Evolutionary conservation across 2,113 vertebrate genomes (phyloP).

Genomic region (Gallinago undulata): DNA sequence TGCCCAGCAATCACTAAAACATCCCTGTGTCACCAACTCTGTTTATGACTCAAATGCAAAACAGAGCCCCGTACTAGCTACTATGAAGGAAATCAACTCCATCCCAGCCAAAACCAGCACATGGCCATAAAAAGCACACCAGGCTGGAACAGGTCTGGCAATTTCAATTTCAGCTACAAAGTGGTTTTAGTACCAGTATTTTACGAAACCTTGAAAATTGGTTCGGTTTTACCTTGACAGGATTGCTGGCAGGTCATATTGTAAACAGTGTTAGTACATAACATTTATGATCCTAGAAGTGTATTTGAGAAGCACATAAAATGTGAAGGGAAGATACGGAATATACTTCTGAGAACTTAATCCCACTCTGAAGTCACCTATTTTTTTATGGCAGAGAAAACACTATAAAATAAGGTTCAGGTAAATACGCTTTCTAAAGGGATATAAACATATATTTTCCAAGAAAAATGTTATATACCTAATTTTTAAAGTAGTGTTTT

Average conservation of each 20-base stretch:
- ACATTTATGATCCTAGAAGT: neutral
- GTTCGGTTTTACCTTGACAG: neutral
- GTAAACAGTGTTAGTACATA: neutral
- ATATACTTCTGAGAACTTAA: neutral
- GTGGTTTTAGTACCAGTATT: neutral
- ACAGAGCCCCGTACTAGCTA: neutral
- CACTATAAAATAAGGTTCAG: neutral
- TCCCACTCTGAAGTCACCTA: neutral
- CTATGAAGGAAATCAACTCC: neutral
- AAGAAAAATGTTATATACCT: neutral
- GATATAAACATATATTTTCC: neutral
- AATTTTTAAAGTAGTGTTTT: neutral
- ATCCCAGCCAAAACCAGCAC: neutral
- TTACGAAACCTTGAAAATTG: constrained; percentile 5
- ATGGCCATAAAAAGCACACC: neutral
- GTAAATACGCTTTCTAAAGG: neutral
- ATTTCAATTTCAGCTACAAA: neutral
- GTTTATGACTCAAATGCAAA: neutral
- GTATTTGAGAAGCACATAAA: neutral
- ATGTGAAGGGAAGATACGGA: neutral
- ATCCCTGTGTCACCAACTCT: neutral
- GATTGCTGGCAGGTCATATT: neutral
- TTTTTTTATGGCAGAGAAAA: neutral
- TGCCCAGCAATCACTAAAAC: neutral
- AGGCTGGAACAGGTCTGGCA: neutral